These are phyloP conservation scores for Camponotus floridanus DNA, from an alignment of 1,140 invertebrate genomes.

Conservation along the genomic window DNA sequence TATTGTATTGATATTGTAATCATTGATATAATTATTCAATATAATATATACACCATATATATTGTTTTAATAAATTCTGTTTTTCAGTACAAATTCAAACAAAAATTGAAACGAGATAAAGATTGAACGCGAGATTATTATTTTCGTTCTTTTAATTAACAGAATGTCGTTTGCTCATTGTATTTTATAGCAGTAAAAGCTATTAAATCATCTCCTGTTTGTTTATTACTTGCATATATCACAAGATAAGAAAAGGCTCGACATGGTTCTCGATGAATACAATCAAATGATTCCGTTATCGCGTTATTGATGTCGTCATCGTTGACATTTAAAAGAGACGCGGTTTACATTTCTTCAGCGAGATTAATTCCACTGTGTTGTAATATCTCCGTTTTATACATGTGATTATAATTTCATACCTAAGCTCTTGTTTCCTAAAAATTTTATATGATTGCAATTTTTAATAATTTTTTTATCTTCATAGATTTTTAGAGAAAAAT, in stretches of 20 bases:
- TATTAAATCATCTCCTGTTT: conserved; percentile 2
- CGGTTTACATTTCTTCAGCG: background rate
- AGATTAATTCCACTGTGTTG: background rate
- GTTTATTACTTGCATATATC: background rate
- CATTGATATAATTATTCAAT: background rate
- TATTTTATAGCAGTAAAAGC: background rate
- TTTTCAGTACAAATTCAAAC: background rate
- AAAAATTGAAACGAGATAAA: no score
- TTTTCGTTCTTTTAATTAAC: background rate
- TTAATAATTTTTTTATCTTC: background rate
- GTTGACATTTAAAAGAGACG: conserved; percentile 34
- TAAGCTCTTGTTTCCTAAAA: background rate
- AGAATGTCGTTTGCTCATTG: background rate
- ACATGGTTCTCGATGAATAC: background rate
- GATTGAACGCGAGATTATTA: background rate
- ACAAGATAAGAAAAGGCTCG: background rate
- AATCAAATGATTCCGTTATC: conserved; percentile 25
- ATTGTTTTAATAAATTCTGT: background rate
- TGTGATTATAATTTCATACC: background rate
- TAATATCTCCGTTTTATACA: background rate
- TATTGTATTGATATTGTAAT: background rate
- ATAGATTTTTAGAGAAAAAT: background rate
- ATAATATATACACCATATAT: background rate
- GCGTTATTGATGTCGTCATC: conserved; percentile 5
- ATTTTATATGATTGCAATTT: background rate